phyloP scores from a whole-genome alignment of 2,797 vertebrate species.

The Luscinia megarhynchos region DNA sequence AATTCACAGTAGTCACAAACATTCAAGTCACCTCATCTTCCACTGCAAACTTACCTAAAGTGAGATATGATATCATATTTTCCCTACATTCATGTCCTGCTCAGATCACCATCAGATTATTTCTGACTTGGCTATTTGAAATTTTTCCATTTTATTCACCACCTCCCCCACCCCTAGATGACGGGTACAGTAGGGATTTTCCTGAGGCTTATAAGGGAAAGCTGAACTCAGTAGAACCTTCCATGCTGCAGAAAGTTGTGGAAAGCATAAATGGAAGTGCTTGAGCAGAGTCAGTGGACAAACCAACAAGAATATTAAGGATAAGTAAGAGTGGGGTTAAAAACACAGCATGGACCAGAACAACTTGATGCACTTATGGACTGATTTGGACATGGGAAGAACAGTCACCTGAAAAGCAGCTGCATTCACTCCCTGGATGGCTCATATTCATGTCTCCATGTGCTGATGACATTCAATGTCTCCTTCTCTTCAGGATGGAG shows the following conservation, averaged over 20 bases:
- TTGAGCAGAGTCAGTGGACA: not conserved
- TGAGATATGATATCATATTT: slow-evolving; percentile 1
- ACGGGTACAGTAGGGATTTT: not conserved
- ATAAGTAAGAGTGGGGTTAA: not conserved
- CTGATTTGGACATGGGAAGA: not conserved
- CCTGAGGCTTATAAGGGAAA: not conserved
- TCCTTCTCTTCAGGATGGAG: not conserved
- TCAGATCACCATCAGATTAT: not conserved
- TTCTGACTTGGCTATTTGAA: not conserved
- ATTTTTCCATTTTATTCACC: slow-evolving; percentile 4
- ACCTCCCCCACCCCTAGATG: not conserved
- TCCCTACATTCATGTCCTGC: not conserved
- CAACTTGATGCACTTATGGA: not conserved
- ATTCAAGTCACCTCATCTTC: not conserved
- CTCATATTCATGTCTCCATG: not conserved
- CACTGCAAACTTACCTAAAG: not conserved
- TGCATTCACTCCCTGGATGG: not conserved
- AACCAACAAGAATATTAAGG: not conserved
- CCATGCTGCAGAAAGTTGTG: not conserved
- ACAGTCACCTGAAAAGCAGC: not conserved
- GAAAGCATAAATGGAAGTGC: not conserved
- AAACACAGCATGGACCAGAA: not conserved
- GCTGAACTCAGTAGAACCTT: not conserved
- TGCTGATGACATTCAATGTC: not conserved
- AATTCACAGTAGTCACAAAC: not conserved